phyloP scores from a whole-genome alignment of 1,140 invertebrate genomes.

The Theocolax elegans region DNA sequence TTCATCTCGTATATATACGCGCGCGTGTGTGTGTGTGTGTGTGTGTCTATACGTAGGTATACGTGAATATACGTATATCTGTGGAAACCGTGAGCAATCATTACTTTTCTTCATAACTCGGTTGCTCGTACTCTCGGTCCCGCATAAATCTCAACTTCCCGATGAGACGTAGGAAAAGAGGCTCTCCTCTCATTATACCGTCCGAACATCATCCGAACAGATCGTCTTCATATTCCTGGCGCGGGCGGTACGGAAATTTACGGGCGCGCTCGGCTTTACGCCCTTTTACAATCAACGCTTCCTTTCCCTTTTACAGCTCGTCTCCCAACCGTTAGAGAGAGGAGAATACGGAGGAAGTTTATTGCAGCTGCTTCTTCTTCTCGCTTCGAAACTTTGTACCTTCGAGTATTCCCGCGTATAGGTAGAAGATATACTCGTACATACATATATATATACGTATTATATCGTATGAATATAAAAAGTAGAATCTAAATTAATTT shows the following conservation, averaged over 20 bases:
- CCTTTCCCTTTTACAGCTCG: conserved; percentile 18
- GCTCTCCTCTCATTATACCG: background rate
- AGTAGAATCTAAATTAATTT: conserved; percentile 6
- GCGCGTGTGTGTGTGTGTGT: too few species aligned
- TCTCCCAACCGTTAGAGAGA: background rate
- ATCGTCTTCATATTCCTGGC: conserved; percentile 24
- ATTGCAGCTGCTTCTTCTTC: conserved; percentile 3
- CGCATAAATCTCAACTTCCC: conserved; percentile 22
- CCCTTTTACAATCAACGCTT: conserved; percentile 26
- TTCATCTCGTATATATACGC: too few species aligned
- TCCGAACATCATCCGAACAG: conserved; percentile 13
- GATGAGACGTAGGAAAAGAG: conserved; percentile 10
- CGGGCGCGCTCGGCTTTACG: background rate
- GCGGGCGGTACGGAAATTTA: conserved; percentile 1
- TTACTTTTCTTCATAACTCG: background rate
- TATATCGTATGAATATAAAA: background rate
- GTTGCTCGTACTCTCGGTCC: background rate
- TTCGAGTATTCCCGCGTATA: background rate
- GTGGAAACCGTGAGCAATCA: background rate
- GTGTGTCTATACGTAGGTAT: too few species aligned
- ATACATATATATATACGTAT: too few species aligned
- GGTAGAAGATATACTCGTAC: background rate
- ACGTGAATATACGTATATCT: too few species aligned
- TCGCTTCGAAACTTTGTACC: background rate
- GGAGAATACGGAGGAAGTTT: conserved; percentile 22